Evolutionary conservation across 2,797 vertebrate species (phyloP), one percentile per base, ranked within the genome.

Genomic region (Sebastes cheni): DNA sequence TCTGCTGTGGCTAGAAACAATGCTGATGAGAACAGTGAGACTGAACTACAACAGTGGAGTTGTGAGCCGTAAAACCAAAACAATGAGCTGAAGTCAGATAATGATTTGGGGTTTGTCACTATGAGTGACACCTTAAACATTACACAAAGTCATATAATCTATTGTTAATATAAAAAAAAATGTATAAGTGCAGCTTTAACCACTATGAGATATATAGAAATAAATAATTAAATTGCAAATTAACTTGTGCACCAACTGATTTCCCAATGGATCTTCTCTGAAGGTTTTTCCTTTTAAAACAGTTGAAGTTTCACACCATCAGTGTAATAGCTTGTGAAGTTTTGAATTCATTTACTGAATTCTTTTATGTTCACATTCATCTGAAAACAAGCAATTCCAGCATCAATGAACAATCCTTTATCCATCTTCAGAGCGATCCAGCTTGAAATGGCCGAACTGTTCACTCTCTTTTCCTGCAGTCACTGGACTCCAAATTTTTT

Each of bases 371-470:
- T 58, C 42, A 27, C 10, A 18, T 77, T 83, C 18, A 67, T 84
- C 65, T 85, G 23, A 84, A 80, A 89, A 81, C 42, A 61, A 75
- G 67, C 59, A 61, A 32, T 79, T 61, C n/a, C 34, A 9, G 34
- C 80, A 39, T 69, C 68, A 16, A 32, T 69, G 64, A 81, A 73
- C 66, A 62, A 36, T 73, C 71, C 30, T 83, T 76, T 60, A 80
- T 82, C 62, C 42, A 36, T 55, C 61, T 73, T 84, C 69, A 67
- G 39, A 73, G 60, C 11, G 14, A 77, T 74, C 54, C 64, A 67
- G 66, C 75, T 82, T 81, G 42, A 88, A 88, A 83, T 72, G 60
- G 18, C 64, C 4, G 6, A 71, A 83, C 79, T 82, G 69, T 75
- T 83, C 61, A 6, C 16, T 70, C 39, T 79, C 4, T 0, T 54